These are phyloP conservation scores for Jacana jacana DNA, from an alignment of 2,113 vertebrate genomes.

Conservation along the genomic window DNA sequence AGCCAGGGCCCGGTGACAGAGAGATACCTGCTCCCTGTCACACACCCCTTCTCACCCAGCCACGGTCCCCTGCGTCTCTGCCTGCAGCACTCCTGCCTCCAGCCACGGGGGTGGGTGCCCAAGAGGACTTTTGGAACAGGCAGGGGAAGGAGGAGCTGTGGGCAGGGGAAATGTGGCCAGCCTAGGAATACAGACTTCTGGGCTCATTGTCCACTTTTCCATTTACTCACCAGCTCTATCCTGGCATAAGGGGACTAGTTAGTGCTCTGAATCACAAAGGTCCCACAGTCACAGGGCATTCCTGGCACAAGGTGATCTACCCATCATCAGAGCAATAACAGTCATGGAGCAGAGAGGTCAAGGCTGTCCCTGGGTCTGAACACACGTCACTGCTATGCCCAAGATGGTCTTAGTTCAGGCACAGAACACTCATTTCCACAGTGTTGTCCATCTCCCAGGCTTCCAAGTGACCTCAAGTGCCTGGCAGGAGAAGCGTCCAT, in stretches of 20 bases:
- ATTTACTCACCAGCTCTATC: background rate
- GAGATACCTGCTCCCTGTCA: fast-evolving
- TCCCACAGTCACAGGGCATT: background rate
- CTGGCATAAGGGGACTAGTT: background rate
- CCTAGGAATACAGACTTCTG: background rate
- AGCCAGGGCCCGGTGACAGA: fast-evolving
- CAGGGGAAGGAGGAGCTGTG: background rate
- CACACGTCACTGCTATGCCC: background rate
- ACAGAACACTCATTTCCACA: background rate
- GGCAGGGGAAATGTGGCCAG: background rate
- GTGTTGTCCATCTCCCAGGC: background rate
- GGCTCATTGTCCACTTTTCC: background rate
- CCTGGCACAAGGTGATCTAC: background rate
- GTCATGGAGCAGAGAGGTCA: background rate
- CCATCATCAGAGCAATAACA: background rate
- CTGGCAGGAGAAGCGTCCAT: background rate
- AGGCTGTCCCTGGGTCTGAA: background rate
- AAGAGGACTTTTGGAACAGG: background rate
- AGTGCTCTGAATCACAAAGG: background rate
- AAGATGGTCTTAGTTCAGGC: background rate
- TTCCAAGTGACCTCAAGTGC: background rate
- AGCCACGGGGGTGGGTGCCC: background rate
- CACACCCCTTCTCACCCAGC: background rate
- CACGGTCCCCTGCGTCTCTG: background rate
- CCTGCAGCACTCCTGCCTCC: background rate